These are phyloP conservation scores for Merops nubicus DNA, from an alignment of 2,113 vertebrate species.

Conservation along the genomic window DNA sequence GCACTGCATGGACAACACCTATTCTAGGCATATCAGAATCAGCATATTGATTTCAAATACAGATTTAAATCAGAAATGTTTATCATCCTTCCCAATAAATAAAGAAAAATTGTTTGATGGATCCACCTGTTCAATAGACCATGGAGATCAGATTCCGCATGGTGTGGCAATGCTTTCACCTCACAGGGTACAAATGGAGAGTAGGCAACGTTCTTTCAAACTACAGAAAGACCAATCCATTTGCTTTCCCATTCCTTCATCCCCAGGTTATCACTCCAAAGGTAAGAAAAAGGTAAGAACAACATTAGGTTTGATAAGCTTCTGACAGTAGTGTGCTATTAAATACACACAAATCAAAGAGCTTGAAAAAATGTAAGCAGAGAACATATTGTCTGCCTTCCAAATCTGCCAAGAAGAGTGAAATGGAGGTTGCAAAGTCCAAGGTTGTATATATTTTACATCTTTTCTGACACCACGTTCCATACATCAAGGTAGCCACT, in stretches of 20 bases:
- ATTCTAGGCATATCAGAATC: slow-evolving; percentile 37
- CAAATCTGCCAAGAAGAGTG: slow-evolving; percentile 4
- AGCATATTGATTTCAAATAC: not conserved
- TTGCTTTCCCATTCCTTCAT: not conserved
- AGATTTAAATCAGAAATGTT: slow-evolving; percentile 21
- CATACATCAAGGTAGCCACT: not conserved
- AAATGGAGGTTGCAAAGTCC: not conserved
- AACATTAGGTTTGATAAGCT: slow-evolving; percentile 11
- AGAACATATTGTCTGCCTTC: not conserved
- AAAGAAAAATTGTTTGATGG: not conserved
- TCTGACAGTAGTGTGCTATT: not conserved
- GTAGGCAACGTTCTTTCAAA: not conserved
- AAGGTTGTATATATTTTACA: not conserved
- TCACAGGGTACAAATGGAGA: not conserved
- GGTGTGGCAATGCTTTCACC: not conserved
- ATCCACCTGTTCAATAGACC: not conserved
- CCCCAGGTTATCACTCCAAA: not conserved
- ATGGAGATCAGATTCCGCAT: not conserved
- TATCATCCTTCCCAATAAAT: not conserved
- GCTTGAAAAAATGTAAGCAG: not conserved
- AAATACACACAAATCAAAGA: slow-evolving; percentile 18
- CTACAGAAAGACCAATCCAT: not conserved
- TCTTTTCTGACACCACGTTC: not conserved
- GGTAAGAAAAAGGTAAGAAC: not conserved
- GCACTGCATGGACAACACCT: slow-evolving; percentile 10